These are phyloP conservation scores for Colostygia pectinataria DNA, from an alignment of 2,888 invertebrate species.

Conservation along the genomic window DNA sequence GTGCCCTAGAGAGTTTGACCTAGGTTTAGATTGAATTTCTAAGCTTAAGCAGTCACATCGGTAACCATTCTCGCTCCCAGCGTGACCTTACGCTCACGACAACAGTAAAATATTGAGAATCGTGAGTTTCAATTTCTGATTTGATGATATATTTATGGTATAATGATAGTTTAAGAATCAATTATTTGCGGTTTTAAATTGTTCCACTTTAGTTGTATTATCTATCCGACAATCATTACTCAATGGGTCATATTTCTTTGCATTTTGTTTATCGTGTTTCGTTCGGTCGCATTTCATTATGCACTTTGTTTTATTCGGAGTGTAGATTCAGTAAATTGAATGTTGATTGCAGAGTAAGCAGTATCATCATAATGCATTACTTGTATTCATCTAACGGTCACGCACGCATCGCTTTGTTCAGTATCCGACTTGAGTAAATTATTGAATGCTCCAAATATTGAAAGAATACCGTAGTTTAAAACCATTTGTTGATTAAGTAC, in stretches of 20 bases:
- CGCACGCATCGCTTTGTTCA: slow-evolving; percentile 59
- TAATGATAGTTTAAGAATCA: slow-evolving; percentile 29
- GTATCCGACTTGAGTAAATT: slow-evolving; percentile 46
- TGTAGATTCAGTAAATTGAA: slow-evolving; percentile 14
- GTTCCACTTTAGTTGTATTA: slow-evolving; percentile 5
- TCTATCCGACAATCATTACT: neutral
- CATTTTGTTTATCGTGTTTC: slow-evolving; percentile 6
- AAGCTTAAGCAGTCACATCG: slow-evolving; percentile 55
- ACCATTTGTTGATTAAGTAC: slow-evolving; percentile 8
- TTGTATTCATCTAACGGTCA: slow-evolving; percentile 51
- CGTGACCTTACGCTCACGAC: slow-evolving; percentile 69
- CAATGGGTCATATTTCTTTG: slow-evolving; percentile 4
- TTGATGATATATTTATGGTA: slow-evolving; percentile 41
- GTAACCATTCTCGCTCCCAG: slow-evolving; percentile 56
- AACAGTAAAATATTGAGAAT: slow-evolving; percentile 60
- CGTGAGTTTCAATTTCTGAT: slow-evolving; percentile 49
- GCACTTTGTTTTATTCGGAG: slow-evolving; percentile 13
- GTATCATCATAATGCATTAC: slow-evolving; percentile 35
- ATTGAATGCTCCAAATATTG: slow-evolving; percentile 31
- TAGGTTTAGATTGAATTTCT: slow-evolving; percentile 64
- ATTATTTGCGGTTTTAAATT: slow-evolving; percentile 19
- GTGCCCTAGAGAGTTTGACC: slow-evolving; percentile 70
- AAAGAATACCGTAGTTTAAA: slow-evolving; percentile 4
- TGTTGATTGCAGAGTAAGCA: slow-evolving; percentile 24
- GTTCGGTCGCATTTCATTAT: neutral